Base-by-base conservation (phyloP, 2,113 vertebrate species). In the Meles meles region DNA sequence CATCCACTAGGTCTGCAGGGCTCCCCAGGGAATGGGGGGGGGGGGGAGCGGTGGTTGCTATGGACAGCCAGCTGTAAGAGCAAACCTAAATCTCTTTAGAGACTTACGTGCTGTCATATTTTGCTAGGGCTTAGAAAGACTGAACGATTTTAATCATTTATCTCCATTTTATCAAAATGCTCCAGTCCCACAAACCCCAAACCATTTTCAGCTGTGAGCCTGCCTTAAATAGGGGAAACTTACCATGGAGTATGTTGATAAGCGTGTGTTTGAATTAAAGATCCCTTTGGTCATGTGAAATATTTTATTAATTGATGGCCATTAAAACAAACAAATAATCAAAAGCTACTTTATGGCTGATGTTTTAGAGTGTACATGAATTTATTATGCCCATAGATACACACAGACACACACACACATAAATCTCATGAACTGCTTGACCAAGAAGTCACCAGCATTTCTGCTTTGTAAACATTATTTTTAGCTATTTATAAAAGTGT, bases 11-110 rank as follows among this genome's bases (percentile, higher is more conserved):
- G 42, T 93, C 97, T 90, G 57, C 88, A 94, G 88, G 87, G 95
- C 89, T 98, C 98, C 95, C 97, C 76, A 67, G 97, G 96, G 97
- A 98, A 90, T 0, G 6, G 89, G 65, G 27, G 12, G 11, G 14
- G 14, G 14, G 1, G 49, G 49, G 3, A 81, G 77, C n/a, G n/a
- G n/a, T n/a, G n/a, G n/a, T n/a, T n/a, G 94, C 97, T 94, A 67
- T 84, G 79, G 93, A 97, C 74, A 96, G 89, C 97, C 97, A 98
- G 97, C 97, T 98, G 97, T 94, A 96, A 96, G 96, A 90, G 97
- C 96, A 98, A 96, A 97, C 98, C 97, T 98, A 97, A 98, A 97
- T 98, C 95, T 98, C 96, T 98, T 98, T 97, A 90, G 98, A 98
- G 97, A 76, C 94, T 97, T 94, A 90, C 3, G 97, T 96, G 89